Base-by-base conservation (phyloP, 2,888 invertebrate species). In the Ceraclea dissimilis region DNA sequence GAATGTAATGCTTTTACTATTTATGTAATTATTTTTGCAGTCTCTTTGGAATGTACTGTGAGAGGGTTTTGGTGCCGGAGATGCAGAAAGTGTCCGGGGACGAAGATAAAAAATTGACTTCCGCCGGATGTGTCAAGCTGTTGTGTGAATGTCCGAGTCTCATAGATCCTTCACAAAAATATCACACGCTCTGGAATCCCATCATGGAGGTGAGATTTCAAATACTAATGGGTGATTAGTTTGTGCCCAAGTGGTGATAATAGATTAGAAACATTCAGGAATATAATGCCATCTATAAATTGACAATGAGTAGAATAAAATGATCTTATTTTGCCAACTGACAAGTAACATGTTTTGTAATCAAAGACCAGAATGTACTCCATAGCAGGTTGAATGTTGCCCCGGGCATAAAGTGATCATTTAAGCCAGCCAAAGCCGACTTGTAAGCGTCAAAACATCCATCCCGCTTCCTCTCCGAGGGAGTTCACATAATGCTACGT, bases 21-120 rank as follows among this genome's bases (percentile, higher is more conserved):
- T n/a, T 31, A 8, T 31, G 8, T 31, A 11, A 11, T 31, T 31
- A 8, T 31, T 46, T 19, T 66, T 64, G 61, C 66, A 90, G 92
- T 65, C 91, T 99, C 90, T 98, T 97, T 78, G 86, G 86, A 21
- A 97, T 97, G 96, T 90, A 99, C 52, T 70, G 94, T 63, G 94
- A 97, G 67, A 88, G 93, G 57, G 81, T 99, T 10, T 80, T 94
- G 56, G 76, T 96, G 18, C 75, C 87, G 1, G 96, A 97, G 67
- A 76, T 94, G 65, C 90, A 90, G 71, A 93, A 93, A 69, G 86
- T 97, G 13, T 81, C 84, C 11, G 93, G 92, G 1, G 76, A 79
- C 49, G 74, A 87, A 26, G 96, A 98, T 67, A 84, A 90, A 57
- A 94, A 94, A 77, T 88, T 95, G 62, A 90, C 93, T 53, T 91